A percentile compares a stretch with the other conserved stretches of the same genome.
Evolutionary conservation across 2,113 vertebrate species (phyloP).

Genomic region (Regulus satrapa): DNA sequence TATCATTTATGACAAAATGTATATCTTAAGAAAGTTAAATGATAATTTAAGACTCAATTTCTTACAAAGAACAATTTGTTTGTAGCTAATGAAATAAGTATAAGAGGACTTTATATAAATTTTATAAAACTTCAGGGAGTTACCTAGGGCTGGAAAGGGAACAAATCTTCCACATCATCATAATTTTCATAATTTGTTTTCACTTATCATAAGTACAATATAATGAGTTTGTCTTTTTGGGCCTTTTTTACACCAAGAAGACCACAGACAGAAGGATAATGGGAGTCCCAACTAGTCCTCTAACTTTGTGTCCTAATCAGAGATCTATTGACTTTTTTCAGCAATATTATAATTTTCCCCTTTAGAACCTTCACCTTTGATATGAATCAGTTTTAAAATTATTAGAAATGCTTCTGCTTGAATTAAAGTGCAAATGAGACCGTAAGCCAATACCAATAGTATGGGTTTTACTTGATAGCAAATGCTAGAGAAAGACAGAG

Average conservation of each 20-base stretch:
- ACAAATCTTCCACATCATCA: accelerated
- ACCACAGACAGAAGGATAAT: neutral
- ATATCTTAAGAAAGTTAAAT: neutral
- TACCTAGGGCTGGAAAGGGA: neutral
- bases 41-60: neutral
- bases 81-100: neutral
- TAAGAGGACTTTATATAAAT: neutral
- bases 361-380: neutral
- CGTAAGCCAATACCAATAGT: neutral
- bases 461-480: neutral
- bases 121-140: neutral
- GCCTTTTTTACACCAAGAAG: neutral
- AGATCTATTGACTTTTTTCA: neutral
- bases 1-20: neutral
- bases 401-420: neutral
- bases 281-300: neutral
- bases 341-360: neutral
- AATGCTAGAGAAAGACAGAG: neutral
- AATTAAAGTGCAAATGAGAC: neutral
- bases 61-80: neutral
- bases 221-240: neutral
- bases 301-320: neutral
- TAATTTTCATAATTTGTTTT: neutral
- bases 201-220: neutral
- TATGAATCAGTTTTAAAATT: neutral